Conservation (phyloP, 2,113 vertebrate genomes). For the Gymnarchus niloticus region DNA sequence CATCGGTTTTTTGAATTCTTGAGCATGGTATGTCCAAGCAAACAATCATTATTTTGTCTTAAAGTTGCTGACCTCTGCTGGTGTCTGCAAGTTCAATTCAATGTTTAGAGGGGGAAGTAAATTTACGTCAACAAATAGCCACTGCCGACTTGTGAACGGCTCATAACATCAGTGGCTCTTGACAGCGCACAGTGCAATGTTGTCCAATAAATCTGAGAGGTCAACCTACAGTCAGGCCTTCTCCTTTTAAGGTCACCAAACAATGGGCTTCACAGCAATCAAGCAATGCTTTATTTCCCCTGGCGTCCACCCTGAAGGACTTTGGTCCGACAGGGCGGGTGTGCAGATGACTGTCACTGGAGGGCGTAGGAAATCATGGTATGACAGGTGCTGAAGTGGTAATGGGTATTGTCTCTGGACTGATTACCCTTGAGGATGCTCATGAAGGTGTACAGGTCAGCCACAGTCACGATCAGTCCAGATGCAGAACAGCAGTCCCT, state of each 20-base stretch:
- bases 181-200: not conserved
- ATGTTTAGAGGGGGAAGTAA: not conserved
- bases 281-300: not conserved
- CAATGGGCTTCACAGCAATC: not conserved
- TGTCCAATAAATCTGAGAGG: slow-evolving; percentile 5
- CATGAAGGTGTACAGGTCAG: not conserved
- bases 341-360: not conserved
- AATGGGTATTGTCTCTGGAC: not conserved
- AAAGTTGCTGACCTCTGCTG: not conserved
- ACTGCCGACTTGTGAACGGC: too few species aligned
- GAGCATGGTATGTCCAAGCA: not conserved
- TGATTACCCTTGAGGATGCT: not conserved
- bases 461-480: not conserved
- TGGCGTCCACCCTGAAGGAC: not conserved
- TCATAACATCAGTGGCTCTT: not conserved
- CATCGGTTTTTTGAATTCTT: not conserved
- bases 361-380: not conserved
- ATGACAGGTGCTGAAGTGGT: not conserved
- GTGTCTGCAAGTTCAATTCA: not conserved
- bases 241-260: not conserved
- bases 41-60: not conserved
- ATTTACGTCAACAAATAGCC: not conserved
- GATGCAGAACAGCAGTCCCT: not conserved
- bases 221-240: not conserved
- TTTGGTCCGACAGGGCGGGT: not conserved